Evolutionary conservation across 1,140 invertebrate genomes (phyloP).

Genomic region (Aphaenogaster rudis): DNA sequence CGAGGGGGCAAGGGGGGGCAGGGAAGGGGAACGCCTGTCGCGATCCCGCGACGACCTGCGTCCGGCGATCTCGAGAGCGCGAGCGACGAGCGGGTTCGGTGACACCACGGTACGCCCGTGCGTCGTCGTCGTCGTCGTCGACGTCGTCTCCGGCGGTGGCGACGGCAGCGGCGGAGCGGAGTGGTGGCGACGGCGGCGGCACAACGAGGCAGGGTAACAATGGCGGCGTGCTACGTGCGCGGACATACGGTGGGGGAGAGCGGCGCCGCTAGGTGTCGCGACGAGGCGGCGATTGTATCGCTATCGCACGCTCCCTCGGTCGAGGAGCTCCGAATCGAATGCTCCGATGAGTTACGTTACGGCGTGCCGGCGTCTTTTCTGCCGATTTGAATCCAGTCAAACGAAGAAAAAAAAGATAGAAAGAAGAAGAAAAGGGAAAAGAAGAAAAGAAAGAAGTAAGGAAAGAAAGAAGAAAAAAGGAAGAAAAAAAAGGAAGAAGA

Average conservation of each 20-base stretch:
- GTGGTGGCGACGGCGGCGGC: neutral
- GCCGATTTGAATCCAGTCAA: neutral
- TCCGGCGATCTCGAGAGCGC: neutral
- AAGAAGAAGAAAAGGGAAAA: too few relatives aligned
- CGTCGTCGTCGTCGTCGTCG: constrained; percentile 41
- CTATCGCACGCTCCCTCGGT: neutral
- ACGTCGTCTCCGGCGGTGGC: constrained; percentile 3
- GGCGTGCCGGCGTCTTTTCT: neutral
- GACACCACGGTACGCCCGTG: constrained; percentile 38
- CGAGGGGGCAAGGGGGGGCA: neutral
- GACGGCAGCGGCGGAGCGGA: constrained; percentile 8
- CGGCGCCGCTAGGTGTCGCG: constrained; percentile 26
- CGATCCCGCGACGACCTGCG: constrained; percentile 5
- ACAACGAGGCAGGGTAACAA: constrained; percentile 39
- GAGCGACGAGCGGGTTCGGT: constrained; percentile 24
- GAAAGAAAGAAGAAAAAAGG: too few relatives aligned
- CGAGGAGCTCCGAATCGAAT: neutral
- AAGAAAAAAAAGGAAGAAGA: too few relatives aligned
- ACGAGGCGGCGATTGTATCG: neutral
- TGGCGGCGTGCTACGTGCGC: constrained; percentile 46
- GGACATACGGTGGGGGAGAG: too few relatives aligned
- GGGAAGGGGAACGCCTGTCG: neutral
- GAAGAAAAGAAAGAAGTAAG: too few relatives aligned
- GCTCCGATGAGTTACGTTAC: neutral
- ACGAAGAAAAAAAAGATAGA: neutral